These are phyloP conservation scores for Sycophila texana DNA, from an alignment of 2,888 invertebrate genomes.

Conservation along the genomic window DNA sequence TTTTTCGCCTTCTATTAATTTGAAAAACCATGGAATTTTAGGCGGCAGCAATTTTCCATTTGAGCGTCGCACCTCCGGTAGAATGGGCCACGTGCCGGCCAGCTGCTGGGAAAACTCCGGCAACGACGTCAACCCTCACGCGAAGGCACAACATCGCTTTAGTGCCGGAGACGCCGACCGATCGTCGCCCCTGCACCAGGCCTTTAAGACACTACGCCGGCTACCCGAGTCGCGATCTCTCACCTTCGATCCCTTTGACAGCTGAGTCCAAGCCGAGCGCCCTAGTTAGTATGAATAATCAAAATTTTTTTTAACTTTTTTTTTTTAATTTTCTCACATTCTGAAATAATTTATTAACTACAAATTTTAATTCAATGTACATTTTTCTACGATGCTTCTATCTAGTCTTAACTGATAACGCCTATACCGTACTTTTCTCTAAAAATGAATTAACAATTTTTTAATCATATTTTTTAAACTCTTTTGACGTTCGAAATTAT, in stretches of 20 bases:
- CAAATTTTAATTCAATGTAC: too few relatives aligned
- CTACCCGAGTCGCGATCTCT: conserved; percentile 82
- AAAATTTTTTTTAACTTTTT: too few relatives aligned
- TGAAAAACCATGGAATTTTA: not conserved
- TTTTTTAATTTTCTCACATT: too few relatives aligned
- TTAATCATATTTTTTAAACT: too few relatives aligned
- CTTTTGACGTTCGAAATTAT: too few relatives aligned
- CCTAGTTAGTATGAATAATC: conserved; percentile 37
- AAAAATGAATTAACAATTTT: too few relatives aligned
- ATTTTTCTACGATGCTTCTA: too few relatives aligned
- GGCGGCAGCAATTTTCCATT: conserved; percentile 47
- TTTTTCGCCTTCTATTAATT: not conserved
- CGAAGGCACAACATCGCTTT: conserved; percentile 77
- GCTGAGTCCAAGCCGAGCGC: conserved; percentile 67
- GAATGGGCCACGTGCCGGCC: conserved; percentile 1
- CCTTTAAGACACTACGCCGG: conserved; percentile 77
- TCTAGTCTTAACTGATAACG: too few relatives aligned
- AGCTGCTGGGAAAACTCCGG: conserved; percentile 32
- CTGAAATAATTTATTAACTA: too few relatives aligned
- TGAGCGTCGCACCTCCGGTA: conserved; percentile 43
- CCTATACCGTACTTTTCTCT: too few relatives aligned
- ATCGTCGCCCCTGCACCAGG: conserved; percentile 77
- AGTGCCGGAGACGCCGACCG: conserved; percentile 84
- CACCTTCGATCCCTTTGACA: conserved; percentile 77
- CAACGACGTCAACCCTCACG: conserved; percentile 18